Percentiles rank a stretch among this genome's conserved stretches.
Evolutionary conservation across 2,113 vertebrate genomes (phyloP).

Genomic region (Hypocryptadius cinnamomeus): DNA sequence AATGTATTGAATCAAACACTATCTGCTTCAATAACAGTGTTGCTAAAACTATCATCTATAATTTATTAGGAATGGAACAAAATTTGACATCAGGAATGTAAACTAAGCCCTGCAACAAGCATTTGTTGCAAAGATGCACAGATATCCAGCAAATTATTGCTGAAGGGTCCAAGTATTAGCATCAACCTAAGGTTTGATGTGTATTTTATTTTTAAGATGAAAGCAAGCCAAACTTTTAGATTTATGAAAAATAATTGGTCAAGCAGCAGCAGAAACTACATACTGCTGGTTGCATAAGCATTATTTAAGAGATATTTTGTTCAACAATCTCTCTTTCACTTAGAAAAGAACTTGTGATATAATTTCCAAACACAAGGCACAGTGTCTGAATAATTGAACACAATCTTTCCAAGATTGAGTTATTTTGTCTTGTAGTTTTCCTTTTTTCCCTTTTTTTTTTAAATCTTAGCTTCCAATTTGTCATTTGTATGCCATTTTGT

Average conservation of each 20-base stretch:
- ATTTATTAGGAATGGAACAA: constrained; percentile 13
- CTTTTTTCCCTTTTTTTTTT: neutral
- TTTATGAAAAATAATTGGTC: neutral
- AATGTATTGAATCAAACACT: constrained; percentile 50
- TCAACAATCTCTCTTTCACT: neutral
- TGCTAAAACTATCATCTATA: neutral
- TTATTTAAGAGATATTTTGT: neutral
- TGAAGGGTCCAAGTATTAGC: neutral
- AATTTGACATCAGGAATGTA: neutral
- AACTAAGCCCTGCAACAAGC: neutral
- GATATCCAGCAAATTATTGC: neutral
- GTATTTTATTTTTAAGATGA: neutral
- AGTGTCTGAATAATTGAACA: neutral
- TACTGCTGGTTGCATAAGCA: neutral
- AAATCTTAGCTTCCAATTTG: neutral
- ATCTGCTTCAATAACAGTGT: constrained; percentile 3
- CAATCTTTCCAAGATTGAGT: neutral
- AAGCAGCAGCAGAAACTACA: neutral
- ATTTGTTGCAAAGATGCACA: neutral
- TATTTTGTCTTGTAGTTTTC: neutral
- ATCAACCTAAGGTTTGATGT: neutral
- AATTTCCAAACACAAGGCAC: neutral
- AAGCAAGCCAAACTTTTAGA: neutral
- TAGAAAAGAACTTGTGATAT: neutral
- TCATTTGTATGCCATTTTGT: neutral